These are phyloP conservation scores for Macrosiphum euphorbiae DNA, from an alignment of 2,888 invertebrate species.

Conservation along the genomic window DNA sequence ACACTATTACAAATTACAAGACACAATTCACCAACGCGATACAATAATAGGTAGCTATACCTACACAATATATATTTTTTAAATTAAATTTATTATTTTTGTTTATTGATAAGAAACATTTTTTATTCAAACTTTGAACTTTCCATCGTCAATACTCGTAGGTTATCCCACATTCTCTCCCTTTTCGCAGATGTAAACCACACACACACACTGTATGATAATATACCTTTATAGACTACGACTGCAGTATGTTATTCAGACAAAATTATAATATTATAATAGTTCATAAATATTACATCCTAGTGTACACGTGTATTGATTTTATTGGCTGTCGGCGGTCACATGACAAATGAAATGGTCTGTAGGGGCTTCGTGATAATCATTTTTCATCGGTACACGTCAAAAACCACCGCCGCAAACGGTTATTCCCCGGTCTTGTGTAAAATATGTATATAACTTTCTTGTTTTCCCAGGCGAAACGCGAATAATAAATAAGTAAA, in stretches of 20 bases:
- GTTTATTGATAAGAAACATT: too few species aligned
- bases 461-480: constrained; percentile 53
- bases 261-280: constrained; percentile 22
- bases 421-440: constrained; percentile 44
- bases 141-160: neutral
- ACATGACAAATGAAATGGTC: constrained; percentile 61
- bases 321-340: constrained; percentile 59
- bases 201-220: neutral
- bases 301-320: constrained; percentile 51
- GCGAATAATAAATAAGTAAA: constrained; percentile 64
- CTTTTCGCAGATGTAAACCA: neutral
- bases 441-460: constrained; percentile 25
- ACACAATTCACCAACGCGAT: too few species aligned
- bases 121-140: too few species aligned
- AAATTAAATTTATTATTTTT: too few species aligned
- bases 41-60: too few species aligned
- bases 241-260: neutral
- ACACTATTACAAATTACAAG: too few species aligned
- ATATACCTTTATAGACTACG: neutral
- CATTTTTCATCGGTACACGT: constrained; percentile 63
- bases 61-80: too few species aligned
- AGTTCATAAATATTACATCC: neutral
- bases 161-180: neutral
- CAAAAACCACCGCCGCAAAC: constrained; percentile 39
- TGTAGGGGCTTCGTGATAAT: constrained; percentile 35